A percentile compares a stretch with the other conserved stretches of the same genome.
These are phyloP conservation scores for Lasioglossum villosulum DNA, from an alignment of 2,888 invertebrate species.

Conservation along the genomic window DNA sequence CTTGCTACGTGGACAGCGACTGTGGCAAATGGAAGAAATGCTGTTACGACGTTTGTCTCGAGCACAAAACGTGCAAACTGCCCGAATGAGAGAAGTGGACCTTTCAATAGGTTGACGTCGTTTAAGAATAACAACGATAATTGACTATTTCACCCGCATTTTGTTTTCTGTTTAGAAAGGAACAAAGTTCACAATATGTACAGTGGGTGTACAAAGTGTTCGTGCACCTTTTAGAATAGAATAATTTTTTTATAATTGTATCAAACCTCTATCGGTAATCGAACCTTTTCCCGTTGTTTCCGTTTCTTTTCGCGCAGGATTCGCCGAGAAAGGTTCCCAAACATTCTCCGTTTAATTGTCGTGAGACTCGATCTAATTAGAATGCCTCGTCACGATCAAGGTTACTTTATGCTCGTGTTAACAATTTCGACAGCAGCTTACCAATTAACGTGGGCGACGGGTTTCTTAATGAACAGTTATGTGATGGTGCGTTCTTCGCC, in stretches of 20 bases:
- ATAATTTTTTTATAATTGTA: too few relatives aligned
- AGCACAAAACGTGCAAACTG: constrained; percentile 73
- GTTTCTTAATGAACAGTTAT: constrained; percentile 50
- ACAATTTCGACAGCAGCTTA: constrained; percentile 40
- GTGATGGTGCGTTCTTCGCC: constrained; percentile 43
- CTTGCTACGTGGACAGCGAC: constrained; percentile 65
- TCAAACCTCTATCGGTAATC: too few relatives aligned
- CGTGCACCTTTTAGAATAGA: too few relatives aligned
- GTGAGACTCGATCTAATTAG: constrained; percentile 51
- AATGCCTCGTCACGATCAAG: constrained; percentile 25
- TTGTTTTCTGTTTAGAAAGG: not conserved
- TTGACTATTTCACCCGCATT: not conserved
- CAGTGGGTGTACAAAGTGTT: too few relatives aligned
- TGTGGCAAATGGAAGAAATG: constrained; percentile 70
- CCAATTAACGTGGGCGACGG: constrained; percentile 50
- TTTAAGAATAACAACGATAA: not conserved
- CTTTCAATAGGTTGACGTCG: not conserved
- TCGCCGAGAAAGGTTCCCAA: constrained; percentile 31
- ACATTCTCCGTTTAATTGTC: constrained; percentile 43
- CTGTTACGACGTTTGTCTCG: constrained; percentile 75
- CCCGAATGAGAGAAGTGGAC: constrained; percentile 54
- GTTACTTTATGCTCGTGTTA: constrained; percentile 28
- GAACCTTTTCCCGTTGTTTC: not conserved
- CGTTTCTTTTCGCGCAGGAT: not conserved
- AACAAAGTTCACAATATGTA: not conserved